Percentiles rank a stretch among this genome's conserved stretches.
Conservation (phyloP, 1,140 invertebrate genomes). For the Saccostrea echinata region DNA sequence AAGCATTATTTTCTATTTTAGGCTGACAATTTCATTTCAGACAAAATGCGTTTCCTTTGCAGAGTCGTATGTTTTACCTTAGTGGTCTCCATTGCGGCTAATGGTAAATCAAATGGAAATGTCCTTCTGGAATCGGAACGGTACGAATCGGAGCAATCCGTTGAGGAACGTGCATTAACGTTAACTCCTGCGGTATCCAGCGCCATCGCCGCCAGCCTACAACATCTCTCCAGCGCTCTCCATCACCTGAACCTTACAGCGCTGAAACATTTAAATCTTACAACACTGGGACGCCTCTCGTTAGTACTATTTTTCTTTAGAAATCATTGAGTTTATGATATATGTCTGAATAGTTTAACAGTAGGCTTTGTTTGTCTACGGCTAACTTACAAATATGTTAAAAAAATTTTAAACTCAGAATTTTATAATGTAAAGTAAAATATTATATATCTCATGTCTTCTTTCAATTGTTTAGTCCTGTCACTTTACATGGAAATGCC, state of each 20-base stretch:
- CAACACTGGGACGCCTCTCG: too few species aligned
- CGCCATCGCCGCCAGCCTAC: neutral
- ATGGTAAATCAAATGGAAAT: neutral
- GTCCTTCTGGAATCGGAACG: neutral
- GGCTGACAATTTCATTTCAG: neutral
- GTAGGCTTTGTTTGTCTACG: too few species aligned
- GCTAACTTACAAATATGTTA: too few species aligned
- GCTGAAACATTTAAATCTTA: neutral
- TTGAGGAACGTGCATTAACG: neutral
- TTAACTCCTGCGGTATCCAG: neutral
- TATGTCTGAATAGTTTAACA: too few species aligned
- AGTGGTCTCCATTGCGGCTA: neutral
- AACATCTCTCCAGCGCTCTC: neutral
- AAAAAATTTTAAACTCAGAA: too few species aligned
- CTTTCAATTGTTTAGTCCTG: neutral
- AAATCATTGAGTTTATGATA: too few species aligned
- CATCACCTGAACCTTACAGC: neutral
- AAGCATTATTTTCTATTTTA: too few species aligned
- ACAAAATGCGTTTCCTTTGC: neutral
- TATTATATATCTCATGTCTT: too few species aligned
- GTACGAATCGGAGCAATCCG: too few species aligned
- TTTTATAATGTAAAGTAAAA: too few species aligned
- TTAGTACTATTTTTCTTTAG: too few species aligned
- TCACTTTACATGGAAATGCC: constrained; percentile 3
- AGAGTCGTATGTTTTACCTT: neutral